Conservation (phyloP, 1,140 invertebrate species). For the Reticulitermes speratus region DNA sequence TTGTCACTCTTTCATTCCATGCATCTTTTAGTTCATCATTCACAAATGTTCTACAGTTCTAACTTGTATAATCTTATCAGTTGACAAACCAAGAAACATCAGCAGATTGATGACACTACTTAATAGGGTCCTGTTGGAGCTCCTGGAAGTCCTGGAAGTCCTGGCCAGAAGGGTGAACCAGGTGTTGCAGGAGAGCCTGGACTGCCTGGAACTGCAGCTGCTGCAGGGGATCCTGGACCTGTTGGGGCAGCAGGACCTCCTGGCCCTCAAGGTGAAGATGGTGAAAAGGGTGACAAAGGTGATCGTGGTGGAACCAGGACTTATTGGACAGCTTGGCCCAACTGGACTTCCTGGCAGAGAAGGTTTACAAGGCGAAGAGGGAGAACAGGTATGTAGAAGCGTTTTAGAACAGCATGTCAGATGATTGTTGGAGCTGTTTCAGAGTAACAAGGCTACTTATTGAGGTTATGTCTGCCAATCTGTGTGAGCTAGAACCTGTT, state of each 20-base stretch:
- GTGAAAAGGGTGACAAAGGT: slow-evolving; percentile 69
- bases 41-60: too few relatives aligned
- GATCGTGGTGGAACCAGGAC: slow-evolving; percentile 55
- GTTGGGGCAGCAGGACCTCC: slow-evolving; percentile 41
- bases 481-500: too few relatives aligned
- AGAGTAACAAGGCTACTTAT: not conserved
- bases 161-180: slow-evolving; percentile 46
- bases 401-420: not conserved
- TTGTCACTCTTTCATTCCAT: too few relatives aligned
- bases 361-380: slow-evolving; percentile 41
- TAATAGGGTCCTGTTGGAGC: slow-evolving; percentile 40
- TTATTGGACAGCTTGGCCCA: slow-evolving; percentile 40
- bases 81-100: too few relatives aligned
- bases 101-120: not conserved
- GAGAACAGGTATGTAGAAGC: slow-evolving; percentile 33
- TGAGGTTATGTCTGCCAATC: too few relatives aligned
- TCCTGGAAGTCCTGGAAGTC: slow-evolving; percentile 42
- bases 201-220: slow-evolving; percentile 41
- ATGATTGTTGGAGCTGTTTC: not conserved
- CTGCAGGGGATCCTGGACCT: slow-evolving; percentile 43
- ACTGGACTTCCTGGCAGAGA: slow-evolving; percentile 42
- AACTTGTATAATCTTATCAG: too few relatives aligned
- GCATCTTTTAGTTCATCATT: too few relatives aligned
- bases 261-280: slow-evolving; percentile 53
- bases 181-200: slow-evolving; percentile 48